Conservation (phyloP, 37 sponge, comb jelly and placozoan genomes). For the Spongia lamella region DNA sequence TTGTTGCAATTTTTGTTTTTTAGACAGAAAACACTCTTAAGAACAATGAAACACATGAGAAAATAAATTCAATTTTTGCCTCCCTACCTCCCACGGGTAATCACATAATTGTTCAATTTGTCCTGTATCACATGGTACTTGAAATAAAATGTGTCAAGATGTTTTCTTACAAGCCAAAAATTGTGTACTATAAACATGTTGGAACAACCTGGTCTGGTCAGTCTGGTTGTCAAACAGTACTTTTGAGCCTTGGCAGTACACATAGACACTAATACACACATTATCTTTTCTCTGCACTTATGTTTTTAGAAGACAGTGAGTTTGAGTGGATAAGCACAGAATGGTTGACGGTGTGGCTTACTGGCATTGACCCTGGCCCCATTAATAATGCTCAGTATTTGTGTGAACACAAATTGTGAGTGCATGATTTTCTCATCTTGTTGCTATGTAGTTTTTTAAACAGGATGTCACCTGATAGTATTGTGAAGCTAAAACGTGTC, state of each 20-base stretch:
- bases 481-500: conserved; percentile 11
- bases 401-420: conserved; percentile 28
- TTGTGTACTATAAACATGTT: too few relatives aligned
- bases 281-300: not conserved
- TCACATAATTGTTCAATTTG: too few relatives aligned
- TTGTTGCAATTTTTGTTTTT: not conserved
- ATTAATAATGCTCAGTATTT: conserved; percentile 12
- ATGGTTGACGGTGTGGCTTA: conserved; percentile 4
- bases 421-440: too few relatives aligned
- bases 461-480: conserved; percentile 13
- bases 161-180: too few relatives aligned
- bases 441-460: not conserved
- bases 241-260: too few relatives aligned
- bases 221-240: too few relatives aligned
- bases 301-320: not conserved
- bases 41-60: not conserved
- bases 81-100: too few relatives aligned
- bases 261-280: not conserved
- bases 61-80: not conserved
- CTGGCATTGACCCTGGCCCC: not conserved
- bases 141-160: too few relatives aligned
- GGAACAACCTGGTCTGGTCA: too few relatives aligned
- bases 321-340: conserved; percentile 28
- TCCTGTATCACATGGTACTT: too few relatives aligned
- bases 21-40: not conserved